Conservation (phyloP, 2,888 invertebrate species). For the Synanthedon vespiformis region DNA sequence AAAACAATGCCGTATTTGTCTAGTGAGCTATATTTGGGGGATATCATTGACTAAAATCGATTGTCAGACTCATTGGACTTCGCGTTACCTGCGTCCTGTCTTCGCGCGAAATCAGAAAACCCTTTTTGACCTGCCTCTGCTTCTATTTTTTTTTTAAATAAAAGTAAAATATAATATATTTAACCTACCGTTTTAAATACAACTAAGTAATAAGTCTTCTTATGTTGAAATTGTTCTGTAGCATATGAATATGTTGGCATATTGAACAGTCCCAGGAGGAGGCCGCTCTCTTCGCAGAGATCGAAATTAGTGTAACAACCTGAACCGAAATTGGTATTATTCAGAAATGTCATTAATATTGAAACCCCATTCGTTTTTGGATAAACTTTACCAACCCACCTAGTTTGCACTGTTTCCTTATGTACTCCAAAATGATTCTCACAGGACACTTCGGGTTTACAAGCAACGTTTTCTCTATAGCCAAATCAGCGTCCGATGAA, state of each 20-base stretch:
- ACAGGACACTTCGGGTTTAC: conserved; percentile 48
- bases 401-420: conserved; percentile 45
- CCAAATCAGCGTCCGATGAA: conserved; percentile 23
- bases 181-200: conserved; percentile 26
- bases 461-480: conserved; percentile 38
- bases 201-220: conserved; percentile 43
- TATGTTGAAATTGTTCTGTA: conserved; percentile 38
- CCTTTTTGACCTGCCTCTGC: too few species aligned
- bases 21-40: too few species aligned
- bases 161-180: too few species aligned
- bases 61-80: too few species aligned
- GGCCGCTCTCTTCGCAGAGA: conserved; percentile 39
- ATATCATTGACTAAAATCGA: too few species aligned
- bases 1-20: too few species aligned
- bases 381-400: conserved; percentile 16
- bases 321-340: too few species aligned
- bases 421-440: conserved; percentile 55
- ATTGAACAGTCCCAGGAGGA: conserved; percentile 31
- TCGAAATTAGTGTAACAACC: conserved; percentile 37
- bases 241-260: conserved; percentile 39
- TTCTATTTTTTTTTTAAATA: too few species aligned
- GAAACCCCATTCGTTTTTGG: too few species aligned
- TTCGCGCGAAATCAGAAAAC: too few species aligned
- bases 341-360: too few species aligned
- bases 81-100: too few species aligned